A percentile compares a stretch with the other conserved stretches of the same genome.
Evolutionary conservation across 2,888 invertebrate genomes (phyloP).

Genomic region (Hesperia comma): DNA sequence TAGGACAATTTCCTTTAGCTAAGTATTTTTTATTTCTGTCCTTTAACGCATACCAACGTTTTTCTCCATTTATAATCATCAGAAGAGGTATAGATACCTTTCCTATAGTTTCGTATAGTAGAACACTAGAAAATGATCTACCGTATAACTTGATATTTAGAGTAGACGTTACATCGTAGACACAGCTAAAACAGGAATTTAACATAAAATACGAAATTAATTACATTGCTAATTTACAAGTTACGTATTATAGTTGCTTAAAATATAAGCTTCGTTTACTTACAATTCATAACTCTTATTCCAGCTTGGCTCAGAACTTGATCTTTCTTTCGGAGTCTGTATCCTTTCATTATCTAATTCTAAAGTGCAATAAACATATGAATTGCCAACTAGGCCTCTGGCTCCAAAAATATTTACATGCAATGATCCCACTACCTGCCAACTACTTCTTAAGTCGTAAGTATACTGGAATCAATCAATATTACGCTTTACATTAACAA

Average conservation of each 20-base stretch:
- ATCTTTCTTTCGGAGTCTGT: slow-evolving; percentile 58
- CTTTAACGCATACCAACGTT: slow-evolving; percentile 72
- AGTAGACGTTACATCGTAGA: slow-evolving; percentile 70
- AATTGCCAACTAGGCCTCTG: slow-evolving; percentile 61
- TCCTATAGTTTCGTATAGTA: slow-evolving; percentile 63
- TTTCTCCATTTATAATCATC: slow-evolving; percentile 60
- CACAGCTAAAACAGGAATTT: slow-evolving; percentile 58
- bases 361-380: slow-evolving; percentile 66
- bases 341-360: slow-evolving; percentile 73
- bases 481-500: too few relatives aligned
- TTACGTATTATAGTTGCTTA: too few relatives aligned
- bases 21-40: slow-evolving; percentile 59
- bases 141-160: slow-evolving; percentile 68
- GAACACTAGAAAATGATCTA: slow-evolving; percentile 52
- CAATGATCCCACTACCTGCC: slow-evolving; percentile 65
- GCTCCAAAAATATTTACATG: slow-evolving; percentile 66
- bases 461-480: slow-evolving; percentile 51
- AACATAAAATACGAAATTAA: neutral
- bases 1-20: slow-evolving; percentile 72
- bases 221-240: too few relatives aligned
- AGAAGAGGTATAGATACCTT: slow-evolving; percentile 70
- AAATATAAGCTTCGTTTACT: slow-evolving; percentile 46
- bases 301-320: slow-evolving; percentile 63
- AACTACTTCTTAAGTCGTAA: slow-evolving; percentile 53
- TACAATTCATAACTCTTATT: slow-evolving; percentile 71